Evolutionary conservation across 1,140 invertebrate species (phyloP).

Genomic region (Drosophila ananassae): DNA sequence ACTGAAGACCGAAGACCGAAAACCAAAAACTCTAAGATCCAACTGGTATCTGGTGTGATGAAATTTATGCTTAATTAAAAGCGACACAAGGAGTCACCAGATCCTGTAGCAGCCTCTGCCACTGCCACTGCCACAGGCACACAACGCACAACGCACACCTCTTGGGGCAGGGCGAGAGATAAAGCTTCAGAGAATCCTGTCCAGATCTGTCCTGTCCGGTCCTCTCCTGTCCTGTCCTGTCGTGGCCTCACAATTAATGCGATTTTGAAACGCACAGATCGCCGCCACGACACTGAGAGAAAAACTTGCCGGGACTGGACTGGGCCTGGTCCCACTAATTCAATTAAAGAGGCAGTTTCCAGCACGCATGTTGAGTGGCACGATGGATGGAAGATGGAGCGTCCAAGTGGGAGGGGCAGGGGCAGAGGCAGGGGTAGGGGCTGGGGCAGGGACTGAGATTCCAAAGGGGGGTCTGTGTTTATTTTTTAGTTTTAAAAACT

Average conservation of each 20-base stretch:
- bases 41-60: conserved; percentile 77
- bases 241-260: conserved; percentile 71
- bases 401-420: conserved; percentile 8
- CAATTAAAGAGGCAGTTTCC: conserved; percentile 61
- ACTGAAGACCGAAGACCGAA: neutral
- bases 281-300: conserved; percentile 13
- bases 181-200: conserved; percentile 18
- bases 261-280: conserved; percentile 82
- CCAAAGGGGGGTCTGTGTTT: no score
- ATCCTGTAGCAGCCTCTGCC: neutral
- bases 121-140: neutral
- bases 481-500: no score
- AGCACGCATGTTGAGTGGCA: conserved; percentile 69
- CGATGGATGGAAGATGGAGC: conserved; percentile 49
- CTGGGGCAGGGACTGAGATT: neutral
- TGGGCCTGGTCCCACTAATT: conserved; percentile 61
- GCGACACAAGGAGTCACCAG: conserved; percentile 72
- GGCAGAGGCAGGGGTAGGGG: no score
- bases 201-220: neutral
- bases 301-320: neutral
- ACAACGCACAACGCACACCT: conserved; percentile 26
- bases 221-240: no score
- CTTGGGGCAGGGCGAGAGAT: conserved; percentile 28
- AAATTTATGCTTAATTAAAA: conserved; percentile 84
- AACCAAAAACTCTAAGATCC: conserved; percentile 7